phyloP scores from a whole-genome alignment of 2,888 invertebrate genomes.

The Oxycera nigricornis region DNA sequence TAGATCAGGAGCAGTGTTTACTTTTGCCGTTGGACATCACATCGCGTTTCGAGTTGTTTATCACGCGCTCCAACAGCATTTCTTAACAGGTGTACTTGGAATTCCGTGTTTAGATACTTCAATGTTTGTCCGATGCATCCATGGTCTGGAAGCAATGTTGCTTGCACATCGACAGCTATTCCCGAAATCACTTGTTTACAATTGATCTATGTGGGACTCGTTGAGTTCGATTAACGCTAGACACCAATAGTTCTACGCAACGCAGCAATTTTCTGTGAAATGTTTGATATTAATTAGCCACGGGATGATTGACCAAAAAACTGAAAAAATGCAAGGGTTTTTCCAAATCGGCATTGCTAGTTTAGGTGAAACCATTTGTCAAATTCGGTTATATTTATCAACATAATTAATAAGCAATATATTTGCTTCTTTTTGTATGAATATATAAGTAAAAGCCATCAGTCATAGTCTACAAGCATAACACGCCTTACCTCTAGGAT shows the following conservation, averaged over 20 bases:
- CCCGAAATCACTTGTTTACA: slow-evolving; percentile 24
- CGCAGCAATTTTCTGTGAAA: too few relatives aligned
- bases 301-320: too few relatives aligned
- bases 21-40: slow-evolving; percentile 39
- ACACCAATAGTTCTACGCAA: neutral
- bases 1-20: slow-evolving; percentile 41
- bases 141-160: neutral
- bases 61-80: slow-evolving; percentile 22
- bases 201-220: neutral
- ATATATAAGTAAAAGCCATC: too few relatives aligned
- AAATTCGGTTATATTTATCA: too few relatives aligned
- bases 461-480: too few relatives aligned
- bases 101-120: slow-evolving; percentile 26
- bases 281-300: too few relatives aligned
- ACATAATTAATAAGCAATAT: too few relatives aligned
- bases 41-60: slow-evolving; percentile 37
- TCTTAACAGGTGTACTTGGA: slow-evolving; percentile 41
- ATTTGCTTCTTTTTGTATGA: too few relatives aligned
- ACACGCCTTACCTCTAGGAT: too few relatives aligned
- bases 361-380: too few relatives aligned
- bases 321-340: too few relatives aligned
- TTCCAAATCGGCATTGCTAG: too few relatives aligned
- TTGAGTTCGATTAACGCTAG: neutral
- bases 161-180: neutral
- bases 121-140: slow-evolving; percentile 28